Percentiles rank a stretch among this genome's conserved stretches.
phyloP scores from a whole-genome alignment of 2,797 vertebrate genomes.

The Bucorvus abyssinicus region DNA sequence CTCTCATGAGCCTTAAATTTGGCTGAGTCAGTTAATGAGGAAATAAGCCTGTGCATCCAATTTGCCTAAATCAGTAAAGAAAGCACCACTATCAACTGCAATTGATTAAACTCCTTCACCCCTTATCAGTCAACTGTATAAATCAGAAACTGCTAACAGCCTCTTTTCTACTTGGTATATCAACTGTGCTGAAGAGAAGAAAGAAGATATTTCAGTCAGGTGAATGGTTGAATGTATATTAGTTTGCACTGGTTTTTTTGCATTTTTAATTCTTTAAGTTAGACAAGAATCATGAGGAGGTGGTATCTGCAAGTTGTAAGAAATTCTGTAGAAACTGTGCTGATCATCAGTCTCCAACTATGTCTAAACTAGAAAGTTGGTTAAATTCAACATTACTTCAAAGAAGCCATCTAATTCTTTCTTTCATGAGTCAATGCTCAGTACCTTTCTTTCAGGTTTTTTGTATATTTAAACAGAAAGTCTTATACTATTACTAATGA shows the following conservation, averaged over 20 bases:
- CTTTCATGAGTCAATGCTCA: not conserved
- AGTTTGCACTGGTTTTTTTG: not conserved
- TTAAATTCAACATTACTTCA: not conserved
- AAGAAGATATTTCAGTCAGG: not conserved
- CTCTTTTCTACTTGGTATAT: not conserved
- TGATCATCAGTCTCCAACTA: not conserved
- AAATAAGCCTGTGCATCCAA: slow-evolving; percentile 15
- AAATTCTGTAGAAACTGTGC: not conserved
- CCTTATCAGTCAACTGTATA: not conserved
- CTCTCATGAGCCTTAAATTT: not conserved
- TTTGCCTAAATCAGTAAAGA: not conserved
- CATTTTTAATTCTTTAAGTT: not conserved
- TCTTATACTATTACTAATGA: not conserved
- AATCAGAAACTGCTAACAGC: not conserved
- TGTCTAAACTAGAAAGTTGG: not conserved
- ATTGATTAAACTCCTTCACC: not conserved
- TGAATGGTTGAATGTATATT: not conserved
- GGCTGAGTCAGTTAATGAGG: slow-evolving; percentile 6
- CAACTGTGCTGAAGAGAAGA: not conserved
- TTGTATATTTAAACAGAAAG: not conserved
- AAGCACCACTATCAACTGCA: not conserved
- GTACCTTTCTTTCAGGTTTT: not conserved
- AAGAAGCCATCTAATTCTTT: not conserved
- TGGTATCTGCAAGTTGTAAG: not conserved
- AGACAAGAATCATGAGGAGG: not conserved